Evolutionary conservation across 1,140 invertebrate genomes (phyloP).

Genomic region (Hycleus phaleratus): DNA sequence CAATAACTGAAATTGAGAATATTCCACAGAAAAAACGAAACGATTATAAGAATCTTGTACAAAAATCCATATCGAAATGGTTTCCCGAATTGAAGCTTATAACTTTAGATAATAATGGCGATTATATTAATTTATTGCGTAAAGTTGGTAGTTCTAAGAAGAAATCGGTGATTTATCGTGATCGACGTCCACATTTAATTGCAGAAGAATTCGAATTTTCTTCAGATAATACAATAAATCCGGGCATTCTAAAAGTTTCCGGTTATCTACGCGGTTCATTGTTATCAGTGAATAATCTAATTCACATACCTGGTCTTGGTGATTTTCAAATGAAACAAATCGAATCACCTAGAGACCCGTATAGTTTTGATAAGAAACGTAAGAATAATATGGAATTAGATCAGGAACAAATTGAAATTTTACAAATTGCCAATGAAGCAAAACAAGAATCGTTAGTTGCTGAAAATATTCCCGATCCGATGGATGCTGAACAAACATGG

Average conservation of each 20-base stretch:
- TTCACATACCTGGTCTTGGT: slow-evolving; percentile 86
- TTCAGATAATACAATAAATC: slow-evolving; percentile 40
- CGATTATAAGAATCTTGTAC: slow-evolving; percentile 64
- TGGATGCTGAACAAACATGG: slow-evolving; percentile 96
- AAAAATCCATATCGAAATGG: slow-evolving; percentile 68
- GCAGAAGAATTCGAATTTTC: slow-evolving; percentile 71
- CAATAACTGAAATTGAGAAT: slow-evolving; percentile 66
- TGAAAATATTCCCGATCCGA: slow-evolving; percentile 79
- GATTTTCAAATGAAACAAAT: slow-evolving; percentile 87
- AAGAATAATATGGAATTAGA: slow-evolving; percentile 9
- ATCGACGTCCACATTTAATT: slow-evolving; percentile 70
- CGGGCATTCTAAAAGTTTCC: slow-evolving; percentile 71
- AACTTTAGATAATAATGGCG: slow-evolving; percentile 62
- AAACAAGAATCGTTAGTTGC: slow-evolving; percentile 68
- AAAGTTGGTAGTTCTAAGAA: slow-evolving; percentile 77
- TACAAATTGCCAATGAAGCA: slow-evolving; percentile 58
- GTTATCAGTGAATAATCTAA: slow-evolving; percentile 76
- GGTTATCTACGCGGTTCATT: slow-evolving; percentile 78
- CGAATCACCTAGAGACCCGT: slow-evolving; percentile 65
- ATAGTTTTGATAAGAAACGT: slow-evolving; percentile 54
- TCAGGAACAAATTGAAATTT: slow-evolving; percentile 34
- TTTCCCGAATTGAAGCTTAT: slow-evolving; percentile 78
- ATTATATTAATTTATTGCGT: slow-evolving; percentile 72
- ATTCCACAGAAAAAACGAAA: slow-evolving; percentile 65
- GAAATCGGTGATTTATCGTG: slow-evolving; percentile 61